Base-by-base conservation (phyloP, 2,797 vertebrate species). In the Epinephelus coioides region DNA sequence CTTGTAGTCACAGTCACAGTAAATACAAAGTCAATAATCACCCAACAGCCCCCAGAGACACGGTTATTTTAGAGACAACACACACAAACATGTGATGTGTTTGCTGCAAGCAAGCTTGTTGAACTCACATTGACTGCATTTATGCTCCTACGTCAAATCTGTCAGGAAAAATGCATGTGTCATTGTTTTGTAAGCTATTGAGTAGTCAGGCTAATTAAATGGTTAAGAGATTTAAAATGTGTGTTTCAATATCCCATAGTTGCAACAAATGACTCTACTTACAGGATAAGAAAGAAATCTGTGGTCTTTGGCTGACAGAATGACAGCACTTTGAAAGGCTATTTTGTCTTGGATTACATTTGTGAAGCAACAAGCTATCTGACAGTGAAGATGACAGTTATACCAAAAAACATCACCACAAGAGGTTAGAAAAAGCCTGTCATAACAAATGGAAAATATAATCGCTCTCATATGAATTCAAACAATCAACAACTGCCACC, bases 11-110 rank as follows among this genome's bases (percentile, higher is more conserved):
- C 72, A 55, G 57, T 72, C 79, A 53, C 66, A 83, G 44, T 44
- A 63, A 78, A 78, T 61, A 49, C 34, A 19, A 38, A 73, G 77
- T 72, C 67, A 53, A 46, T 86, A 75, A 80, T 69, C 34, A 3
- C 7, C 17, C n/a, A 30, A 30, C 40, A 47, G 72, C 47, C 62
- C 51, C 56, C 19, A 15, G 59, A 76, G 69, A 76, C 25, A 2
- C 56, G 56, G 47, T 78, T 75, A 71, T 74, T 74, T 51, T 17
- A 60, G 25, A 69, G 56, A 18, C 46, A 67, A 27, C 27, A 18
- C 56, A 59, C 17, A 49, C 4, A 15, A 43, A 44, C 14, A 12
- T 49, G 38, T 55, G 11, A 44, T 38, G 65, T 69, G 65, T 46
- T 68, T 27, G 9, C 9, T 73, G 14, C 34, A 13, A 49, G 19